Percentiles rank a stretch among this genome's conserved stretches.
phyloP scores from a whole-genome alignment of 2,113 vertebrate species.

The Mellivora capensis region DNA sequence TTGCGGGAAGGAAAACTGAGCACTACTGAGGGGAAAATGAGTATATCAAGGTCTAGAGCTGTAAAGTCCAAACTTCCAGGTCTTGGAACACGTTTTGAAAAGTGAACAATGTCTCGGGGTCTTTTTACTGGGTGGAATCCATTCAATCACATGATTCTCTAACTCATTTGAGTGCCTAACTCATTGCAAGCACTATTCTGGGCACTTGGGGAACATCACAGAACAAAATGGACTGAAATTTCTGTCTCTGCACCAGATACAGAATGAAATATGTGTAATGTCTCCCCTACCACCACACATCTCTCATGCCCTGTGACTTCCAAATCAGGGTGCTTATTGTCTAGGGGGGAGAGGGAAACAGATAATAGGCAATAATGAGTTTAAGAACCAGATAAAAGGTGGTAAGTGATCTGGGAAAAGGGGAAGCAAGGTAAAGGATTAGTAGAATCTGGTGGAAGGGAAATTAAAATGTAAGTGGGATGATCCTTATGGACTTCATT shows the following conservation, averaged over 20 bases:
- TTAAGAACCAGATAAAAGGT: neutral
- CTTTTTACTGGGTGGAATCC: neutral
- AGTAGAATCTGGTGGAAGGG: neutral
- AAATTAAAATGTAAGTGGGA: neutral
- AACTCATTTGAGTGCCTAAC: neutral
- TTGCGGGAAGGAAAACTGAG: neutral
- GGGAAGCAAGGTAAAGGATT: neutral
- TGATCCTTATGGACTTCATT: neutral
- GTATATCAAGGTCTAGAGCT: neutral
- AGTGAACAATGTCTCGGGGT: neutral
- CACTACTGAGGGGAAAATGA: neutral
- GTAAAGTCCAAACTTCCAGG: neutral
- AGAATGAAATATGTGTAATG: neutral
- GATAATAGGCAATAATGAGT: neutral
- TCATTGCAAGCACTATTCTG: neutral
- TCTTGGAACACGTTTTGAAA: neutral
- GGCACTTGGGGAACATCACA: neutral
- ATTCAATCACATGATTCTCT: neutral
- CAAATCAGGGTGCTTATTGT: neutral
- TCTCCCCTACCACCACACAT: accelerated
- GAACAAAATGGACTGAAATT: neutral
- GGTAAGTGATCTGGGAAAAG: neutral
- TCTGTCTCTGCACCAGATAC: neutral
- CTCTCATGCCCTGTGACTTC: neutral
- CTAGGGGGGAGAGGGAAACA: too few species aligned